phyloP scores from a whole-genome alignment of 2,113 vertebrate species.

The Acanthisitta chloris region DNA sequence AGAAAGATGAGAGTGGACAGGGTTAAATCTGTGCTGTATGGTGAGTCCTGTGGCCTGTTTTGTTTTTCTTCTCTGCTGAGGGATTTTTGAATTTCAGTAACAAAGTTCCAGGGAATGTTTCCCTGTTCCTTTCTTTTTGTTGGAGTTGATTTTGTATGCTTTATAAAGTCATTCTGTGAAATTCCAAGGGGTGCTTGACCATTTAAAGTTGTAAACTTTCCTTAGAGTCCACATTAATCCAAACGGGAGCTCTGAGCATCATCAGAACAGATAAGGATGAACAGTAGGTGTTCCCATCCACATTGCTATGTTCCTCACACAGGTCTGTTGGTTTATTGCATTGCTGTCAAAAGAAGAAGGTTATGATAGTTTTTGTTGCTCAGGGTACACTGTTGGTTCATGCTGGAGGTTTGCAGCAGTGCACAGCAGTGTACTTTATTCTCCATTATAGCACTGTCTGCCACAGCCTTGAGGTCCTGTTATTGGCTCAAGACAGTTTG shows the following conservation, averaged over 20 bases:
- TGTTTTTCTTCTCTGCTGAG: neutral
- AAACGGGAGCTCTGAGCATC: neutral
- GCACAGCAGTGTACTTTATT: neutral
- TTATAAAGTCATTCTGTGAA: neutral
- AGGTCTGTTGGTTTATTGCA: neutral
- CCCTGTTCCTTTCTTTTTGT: neutral
- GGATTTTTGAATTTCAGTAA: neutral
- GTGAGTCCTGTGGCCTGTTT: neutral
- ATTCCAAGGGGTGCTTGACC: neutral
- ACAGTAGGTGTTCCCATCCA: neutral
- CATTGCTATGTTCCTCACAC: neutral
- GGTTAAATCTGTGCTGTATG: neutral
- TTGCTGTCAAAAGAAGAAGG: neutral
- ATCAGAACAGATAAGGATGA: neutral
- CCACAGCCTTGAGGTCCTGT: neutral
- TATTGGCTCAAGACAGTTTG: neutral
- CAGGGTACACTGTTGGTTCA: neutral
- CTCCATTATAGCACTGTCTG: neutral
- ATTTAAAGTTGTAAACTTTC: neutral
- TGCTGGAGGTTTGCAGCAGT: neutral
- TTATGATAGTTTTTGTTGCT: neutral
- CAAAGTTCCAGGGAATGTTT: neutral
- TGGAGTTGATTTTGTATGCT: neutral
- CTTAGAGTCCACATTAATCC: neutral
- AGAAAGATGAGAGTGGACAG: neutral